These are phyloP conservation scores for Ianthella basta DNA, from an alignment of 37 sponge, comb jelly and placozoan species.

Conservation along the genomic window DNA sequence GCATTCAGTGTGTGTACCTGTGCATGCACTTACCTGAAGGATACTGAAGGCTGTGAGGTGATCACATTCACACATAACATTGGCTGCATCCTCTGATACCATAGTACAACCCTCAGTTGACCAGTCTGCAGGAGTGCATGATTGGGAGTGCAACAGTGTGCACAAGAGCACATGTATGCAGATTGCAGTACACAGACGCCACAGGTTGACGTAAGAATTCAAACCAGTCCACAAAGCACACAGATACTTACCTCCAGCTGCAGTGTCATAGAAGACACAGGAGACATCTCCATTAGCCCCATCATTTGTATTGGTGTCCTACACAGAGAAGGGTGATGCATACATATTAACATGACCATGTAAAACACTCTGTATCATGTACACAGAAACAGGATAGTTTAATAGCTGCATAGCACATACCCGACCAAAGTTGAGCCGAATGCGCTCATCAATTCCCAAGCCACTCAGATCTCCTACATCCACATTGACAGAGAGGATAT, in stretches of 20 bases:
- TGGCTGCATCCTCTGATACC: too few relatives aligned
- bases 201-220: not conserved
- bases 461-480: too few relatives aligned
- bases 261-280: not conserved
- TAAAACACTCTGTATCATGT: too few relatives aligned
- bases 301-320: not conserved
- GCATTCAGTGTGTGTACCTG: too few relatives aligned
- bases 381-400: too few relatives aligned
- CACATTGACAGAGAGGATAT: too few relatives aligned
- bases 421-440: too few relatives aligned
- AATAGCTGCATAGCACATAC: too few relatives aligned
- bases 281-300: not conserved
- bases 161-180: not conserved
- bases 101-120: not conserved
- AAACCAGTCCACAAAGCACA: too few relatives aligned
- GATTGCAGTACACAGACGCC: too few relatives aligned
- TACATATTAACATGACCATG: too few relatives aligned
- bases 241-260: not conserved
- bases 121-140: not conserved
- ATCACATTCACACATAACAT: not conserved
- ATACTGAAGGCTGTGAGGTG: constrained; percentile 21
- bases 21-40: not conserved
- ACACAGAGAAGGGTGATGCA: not conserved
- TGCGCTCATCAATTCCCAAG: too few relatives aligned
- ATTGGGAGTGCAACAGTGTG: not conserved